Evolutionary conservation across 2,113 vertebrate genomes (phyloP), one percentile per base, ranked within the genome.

Genomic region (Daphoenositta chrysoptera): DNA sequence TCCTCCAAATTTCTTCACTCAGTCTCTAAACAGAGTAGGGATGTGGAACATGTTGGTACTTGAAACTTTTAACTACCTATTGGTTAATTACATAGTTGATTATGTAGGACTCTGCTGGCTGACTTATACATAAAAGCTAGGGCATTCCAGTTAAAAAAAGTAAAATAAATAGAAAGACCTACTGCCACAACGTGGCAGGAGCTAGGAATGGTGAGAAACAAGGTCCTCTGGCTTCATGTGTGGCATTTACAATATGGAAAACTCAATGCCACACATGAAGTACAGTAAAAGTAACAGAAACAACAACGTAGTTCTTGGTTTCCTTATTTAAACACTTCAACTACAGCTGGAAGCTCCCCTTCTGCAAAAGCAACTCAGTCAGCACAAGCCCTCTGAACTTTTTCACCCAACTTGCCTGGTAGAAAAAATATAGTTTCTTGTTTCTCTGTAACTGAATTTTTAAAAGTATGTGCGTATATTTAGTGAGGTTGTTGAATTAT

Each of bases 321-420:
- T 98, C 97, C 97, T 96, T 96, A 92, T 97, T 97, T 97, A 97
- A 98, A 97, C 94, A 97, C 94, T 96, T 95, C 80, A 75, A 28
- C 90, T 96, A 86, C 89, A 96, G 93, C 91, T 98, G 94, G 95
- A 97, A 97, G 94, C 83, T 93, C 73, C 90, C 61, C 45, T 97
- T 80, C n/a, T 96, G 96, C 96, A 97, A 98, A 98, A 98, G 88
- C 87, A 93, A 97, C 96, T 83, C 97, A 96, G 94, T 96, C 95
- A 93, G 92, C 93, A 91, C 73, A 75, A 87, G 85, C 42, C 66
- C 92, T 93, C 93, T 89, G 69, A 94, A 95, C 89, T 89, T 79
- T 63, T 96, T 87, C 87, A 81, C 76, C 70, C 86, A 56, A 87
- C 84, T 79, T 86, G 64, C 73, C 89, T 89, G 31, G 28, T 58